Evolutionary conservation across 2,888 invertebrate genomes (phyloP), one percentile per base, ranked within the genome.

Genomic region (Limnephilus marmoratus): DNA sequence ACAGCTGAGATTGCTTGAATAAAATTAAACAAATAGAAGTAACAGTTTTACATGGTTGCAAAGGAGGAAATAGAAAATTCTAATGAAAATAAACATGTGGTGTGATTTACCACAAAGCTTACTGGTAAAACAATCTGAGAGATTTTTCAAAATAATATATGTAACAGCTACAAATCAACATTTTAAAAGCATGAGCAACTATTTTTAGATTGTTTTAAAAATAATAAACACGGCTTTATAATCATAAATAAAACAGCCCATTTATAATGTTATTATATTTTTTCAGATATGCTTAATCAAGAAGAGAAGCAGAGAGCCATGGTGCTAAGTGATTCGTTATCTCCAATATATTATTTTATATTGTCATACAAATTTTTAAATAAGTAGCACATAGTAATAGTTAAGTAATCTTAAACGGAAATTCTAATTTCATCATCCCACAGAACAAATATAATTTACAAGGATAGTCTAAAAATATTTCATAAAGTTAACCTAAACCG

Each of bases 201-300:
- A 83, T 18, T 68, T 18, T 68, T 68, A 7, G 18, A 82, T 34
- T 82, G 34, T 31, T 82, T 88, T 68, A 9, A 11, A 88, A 88
- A 68, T 31, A 53, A 68, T 88, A 88, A 49, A 34, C 68, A 31
- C 18, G 29, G 29, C 24, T 80, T 80, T 90, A 68, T 24, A 68
- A 68, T 68, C 31, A 37, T 41, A 90, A 37, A 34, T 81, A 49
- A 37, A 81, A 89, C 81, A 89, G 13, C 80, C 80, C 34, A 81
- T 89, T 89, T n/a, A 89, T 81, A 81, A 81, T n/a, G 12, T 31
- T 89, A 81, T 89, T 89, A 68, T 81, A 81, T 89, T 91, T 93
- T 92, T 91, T 41, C 93, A 93, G 93, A 92, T 93, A 93, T 90
- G 85, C 87, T 88, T 93, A 92, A 93, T 45, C 80, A 83, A 87